A percentile compares a stretch with the other conserved stretches of the same genome.
These are phyloP conservation scores for Epinephelus malabaricus DNA, from an alignment of 2,797 vertebrate species.

Conservation along the genomic window DNA sequence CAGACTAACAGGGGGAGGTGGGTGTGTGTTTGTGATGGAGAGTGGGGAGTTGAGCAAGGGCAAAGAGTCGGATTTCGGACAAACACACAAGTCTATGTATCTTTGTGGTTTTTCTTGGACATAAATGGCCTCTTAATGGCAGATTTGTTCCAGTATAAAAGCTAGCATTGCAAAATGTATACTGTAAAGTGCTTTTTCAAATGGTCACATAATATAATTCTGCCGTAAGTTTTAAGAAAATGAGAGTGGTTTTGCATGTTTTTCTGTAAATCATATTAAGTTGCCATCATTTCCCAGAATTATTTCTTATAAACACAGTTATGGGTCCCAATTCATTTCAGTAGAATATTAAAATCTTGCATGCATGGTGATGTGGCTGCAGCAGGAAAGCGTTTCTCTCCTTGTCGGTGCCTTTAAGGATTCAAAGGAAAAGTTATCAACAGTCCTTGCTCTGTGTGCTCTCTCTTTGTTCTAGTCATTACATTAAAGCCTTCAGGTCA, in stretches of 20 bases:
- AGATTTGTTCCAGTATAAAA: slow-evolving; percentile 10
- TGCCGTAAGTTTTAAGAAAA: not conserved
- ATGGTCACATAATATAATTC: not conserved
- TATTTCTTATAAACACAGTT: not conserved
- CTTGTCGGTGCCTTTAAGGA: not conserved
- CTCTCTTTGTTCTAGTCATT: slow-evolving; percentile 21
- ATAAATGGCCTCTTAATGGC: slow-evolving; percentile 1
- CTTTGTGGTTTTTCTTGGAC: slow-evolving; percentile 14
- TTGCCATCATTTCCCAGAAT: not conserved
- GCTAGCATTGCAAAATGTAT: not conserved
- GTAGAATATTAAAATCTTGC: not conserved
- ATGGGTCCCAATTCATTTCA: not conserved
- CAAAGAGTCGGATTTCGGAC: not conserved
- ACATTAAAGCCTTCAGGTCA: slow-evolving; percentile 11
- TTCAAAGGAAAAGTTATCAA: slow-evolving; percentile 12
- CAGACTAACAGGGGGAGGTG: no score
- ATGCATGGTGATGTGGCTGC: not conserved
- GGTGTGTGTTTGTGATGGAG: no score
- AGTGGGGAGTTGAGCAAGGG: no score
- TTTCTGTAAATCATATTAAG: not conserved
- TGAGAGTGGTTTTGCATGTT: not conserved
- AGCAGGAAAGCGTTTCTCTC: not conserved
- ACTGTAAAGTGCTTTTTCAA: not conserved
- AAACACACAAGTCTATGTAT: not conserved
- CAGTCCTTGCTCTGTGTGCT: not conserved